phyloP scores from a whole-genome alignment of 2,888 invertebrate genomes.

The Trichacis sp. region DNA sequence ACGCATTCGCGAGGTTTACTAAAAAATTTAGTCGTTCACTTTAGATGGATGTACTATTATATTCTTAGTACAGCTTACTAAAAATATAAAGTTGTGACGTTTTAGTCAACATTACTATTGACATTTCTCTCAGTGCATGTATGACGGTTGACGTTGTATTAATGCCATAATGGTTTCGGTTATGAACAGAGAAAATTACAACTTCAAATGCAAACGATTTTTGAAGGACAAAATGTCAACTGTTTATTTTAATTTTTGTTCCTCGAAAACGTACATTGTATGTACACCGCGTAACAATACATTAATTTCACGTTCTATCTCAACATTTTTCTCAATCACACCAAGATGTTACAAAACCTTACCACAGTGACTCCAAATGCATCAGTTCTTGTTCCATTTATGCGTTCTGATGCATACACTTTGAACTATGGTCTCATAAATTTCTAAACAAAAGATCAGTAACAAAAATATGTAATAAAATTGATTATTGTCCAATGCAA shows the following conservation, averaged over 20 bases:
- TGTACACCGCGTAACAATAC: constrained; percentile 54
- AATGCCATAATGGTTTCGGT: too few relatives aligned
- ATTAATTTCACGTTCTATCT: constrained; percentile 32
- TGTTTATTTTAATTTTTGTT: constrained; percentile 44
- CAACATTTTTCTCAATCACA: constrained; percentile 3
- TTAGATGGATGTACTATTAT: too few relatives aligned
- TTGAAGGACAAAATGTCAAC: not conserved
- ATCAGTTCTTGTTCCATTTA: not conserved
- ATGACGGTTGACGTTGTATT: too few relatives aligned
- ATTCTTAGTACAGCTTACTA: too few relatives aligned
- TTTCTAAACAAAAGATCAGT: constrained; percentile 12
- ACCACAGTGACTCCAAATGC: too few relatives aligned
- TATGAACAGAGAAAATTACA: too few relatives aligned
- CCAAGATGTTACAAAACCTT: not conserved
- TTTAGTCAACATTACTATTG: too few relatives aligned
- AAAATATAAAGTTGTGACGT: too few relatives aligned
- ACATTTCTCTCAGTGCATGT: too few relatives aligned
- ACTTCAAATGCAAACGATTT: too few relatives aligned
- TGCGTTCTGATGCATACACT: constrained; percentile 11
- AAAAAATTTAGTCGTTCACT: too few relatives aligned
- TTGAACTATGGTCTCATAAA: constrained; percentile 10
- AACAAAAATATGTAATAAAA: constrained; percentile 11
- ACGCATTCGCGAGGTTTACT: too few relatives aligned
- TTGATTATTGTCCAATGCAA: not conserved
- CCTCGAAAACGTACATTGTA: constrained; percentile 51